phyloP scores from a whole-genome alignment of 2,888 invertebrate species.

The Mythimna loreyi region DNA sequence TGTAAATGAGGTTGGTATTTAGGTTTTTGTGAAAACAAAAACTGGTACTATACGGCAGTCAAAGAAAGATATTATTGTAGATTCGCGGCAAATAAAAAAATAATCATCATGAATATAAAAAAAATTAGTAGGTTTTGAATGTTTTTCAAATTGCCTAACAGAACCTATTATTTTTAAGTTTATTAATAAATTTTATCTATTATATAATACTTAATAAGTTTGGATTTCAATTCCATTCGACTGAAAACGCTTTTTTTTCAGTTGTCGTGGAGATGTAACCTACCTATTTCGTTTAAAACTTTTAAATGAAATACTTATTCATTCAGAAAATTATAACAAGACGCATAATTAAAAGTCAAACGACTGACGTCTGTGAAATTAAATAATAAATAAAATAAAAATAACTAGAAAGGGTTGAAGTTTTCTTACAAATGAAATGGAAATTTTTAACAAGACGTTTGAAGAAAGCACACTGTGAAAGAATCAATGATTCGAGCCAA shows the following conservation, averaged over 20 bases:
- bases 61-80: not conserved
- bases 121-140: not conserved
- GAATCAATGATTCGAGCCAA: slow-evolving; percentile 80
- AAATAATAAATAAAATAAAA: slow-evolving; percentile 71
- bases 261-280: slow-evolving; percentile 15
- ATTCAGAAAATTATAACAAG: slow-evolving; percentile 85
- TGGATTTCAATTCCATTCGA: slow-evolving; percentile 1
- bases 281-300: slow-evolving; percentile 36
- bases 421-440: slow-evolving; percentile 86
- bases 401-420: slow-evolving; percentile 81
- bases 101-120: not conserved
- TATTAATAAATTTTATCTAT: not conserved
- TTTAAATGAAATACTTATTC: slow-evolving; percentile 70
- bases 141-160: not conserved
- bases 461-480: slow-evolving; percentile 62
- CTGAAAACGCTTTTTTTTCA: slow-evolving; percentile 8
- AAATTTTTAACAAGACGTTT: slow-evolving; percentile 88
- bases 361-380: slow-evolving; percentile 68
- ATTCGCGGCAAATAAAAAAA: too few species aligned
- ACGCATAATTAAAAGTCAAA: slow-evolving; percentile 80
- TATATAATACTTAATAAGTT: not conserved
- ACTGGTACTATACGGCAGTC: not conserved
- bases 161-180: not conserved
- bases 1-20: slow-evolving; percentile 10
- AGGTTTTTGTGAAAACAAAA: not conserved